These are phyloP conservation scores for Heliopora coerulea DNA, from an alignment of 92 coral and sea anemone genomes.

Conservation along the genomic window DNA sequence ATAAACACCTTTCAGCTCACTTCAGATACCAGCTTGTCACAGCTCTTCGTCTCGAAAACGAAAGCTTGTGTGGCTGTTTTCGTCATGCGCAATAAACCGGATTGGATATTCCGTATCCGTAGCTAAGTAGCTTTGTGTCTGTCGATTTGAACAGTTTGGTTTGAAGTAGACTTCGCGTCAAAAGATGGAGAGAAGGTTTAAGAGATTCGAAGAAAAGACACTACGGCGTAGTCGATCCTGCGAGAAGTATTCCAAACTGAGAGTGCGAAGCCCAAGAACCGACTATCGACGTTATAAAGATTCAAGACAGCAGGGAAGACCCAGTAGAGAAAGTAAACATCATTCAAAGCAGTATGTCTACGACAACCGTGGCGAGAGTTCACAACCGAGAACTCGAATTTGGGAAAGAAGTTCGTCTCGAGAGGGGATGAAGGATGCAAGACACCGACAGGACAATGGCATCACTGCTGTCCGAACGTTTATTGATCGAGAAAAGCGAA, in stretches of 20 bases:
- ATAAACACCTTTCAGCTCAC: no score
- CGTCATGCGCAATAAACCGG: conserved; percentile 6
- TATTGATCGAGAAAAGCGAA: not conserved
- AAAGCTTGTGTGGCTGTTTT: not conserved
- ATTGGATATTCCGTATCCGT: not conserved
- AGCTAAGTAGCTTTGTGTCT: not conserved
- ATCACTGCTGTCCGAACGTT: not conserved
- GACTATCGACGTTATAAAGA: not conserved
- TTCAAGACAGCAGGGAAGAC: not conserved
- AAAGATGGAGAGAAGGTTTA: not conserved
- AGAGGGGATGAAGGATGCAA: not conserved
- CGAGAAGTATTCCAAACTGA: not conserved
- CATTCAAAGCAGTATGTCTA: not conserved
- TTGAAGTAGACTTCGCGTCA: not conserved
- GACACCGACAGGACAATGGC: not conserved
- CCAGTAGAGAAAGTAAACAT: not conserved
- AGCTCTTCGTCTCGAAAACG: not conserved
- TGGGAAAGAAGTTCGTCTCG: conserved; percentile 1
- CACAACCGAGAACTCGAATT: not conserved
- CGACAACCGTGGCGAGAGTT: not conserved
- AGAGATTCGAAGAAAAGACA: not conserved
- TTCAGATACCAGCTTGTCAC: no score
- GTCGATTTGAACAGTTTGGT: not conserved
- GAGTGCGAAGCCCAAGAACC: not conserved
- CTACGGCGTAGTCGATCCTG: not conserved